phyloP scores from a whole-genome alignment of 2,888 invertebrate genomes.

The Osedax frankpressi region DNA sequence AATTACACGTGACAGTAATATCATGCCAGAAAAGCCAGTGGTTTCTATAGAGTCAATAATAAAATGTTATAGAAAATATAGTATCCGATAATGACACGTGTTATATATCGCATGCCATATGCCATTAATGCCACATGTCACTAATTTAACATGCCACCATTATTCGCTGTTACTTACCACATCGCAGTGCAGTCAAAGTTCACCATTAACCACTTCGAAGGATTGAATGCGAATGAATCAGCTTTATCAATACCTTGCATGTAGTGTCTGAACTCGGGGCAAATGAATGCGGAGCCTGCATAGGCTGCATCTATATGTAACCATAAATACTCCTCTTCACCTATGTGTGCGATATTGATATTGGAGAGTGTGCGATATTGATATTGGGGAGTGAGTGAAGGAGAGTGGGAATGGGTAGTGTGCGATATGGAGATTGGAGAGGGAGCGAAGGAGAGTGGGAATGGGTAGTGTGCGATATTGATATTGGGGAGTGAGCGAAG shows the following conservation, averaged over 20 bases:
- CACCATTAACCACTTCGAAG: constrained; percentile 96
- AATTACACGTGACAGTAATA: no score
- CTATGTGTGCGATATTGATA: constrained; percentile 26
- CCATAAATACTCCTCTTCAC: constrained; percentile 74
- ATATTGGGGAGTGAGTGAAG: not conserved
- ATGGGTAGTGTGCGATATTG: no score
- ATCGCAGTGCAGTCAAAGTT: constrained; percentile 97
- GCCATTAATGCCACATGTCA: no score
- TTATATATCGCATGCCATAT: no score
- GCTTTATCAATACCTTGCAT: constrained; percentile 64
- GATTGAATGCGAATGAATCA: constrained; percentile 92
- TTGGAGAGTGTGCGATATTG: not conserved
- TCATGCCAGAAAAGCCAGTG: no score
- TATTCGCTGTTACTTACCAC: constrained; percentile 77
- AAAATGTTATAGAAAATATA: no score
- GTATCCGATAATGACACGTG: no score
- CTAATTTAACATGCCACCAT: no score
- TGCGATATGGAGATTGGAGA: not conserved
- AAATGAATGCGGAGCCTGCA: constrained; percentile 83
- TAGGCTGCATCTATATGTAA: constrained; percentile 95
- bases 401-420: not conserved
- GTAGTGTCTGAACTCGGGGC: constrained; percentile 85
- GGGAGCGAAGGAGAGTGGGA: not conserved
- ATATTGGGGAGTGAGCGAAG: no score
- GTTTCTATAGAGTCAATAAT: no score